phyloP scores from a whole-genome alignment of 2,797 vertebrate genomes.

The Leptatherina wallacei region DNA sequence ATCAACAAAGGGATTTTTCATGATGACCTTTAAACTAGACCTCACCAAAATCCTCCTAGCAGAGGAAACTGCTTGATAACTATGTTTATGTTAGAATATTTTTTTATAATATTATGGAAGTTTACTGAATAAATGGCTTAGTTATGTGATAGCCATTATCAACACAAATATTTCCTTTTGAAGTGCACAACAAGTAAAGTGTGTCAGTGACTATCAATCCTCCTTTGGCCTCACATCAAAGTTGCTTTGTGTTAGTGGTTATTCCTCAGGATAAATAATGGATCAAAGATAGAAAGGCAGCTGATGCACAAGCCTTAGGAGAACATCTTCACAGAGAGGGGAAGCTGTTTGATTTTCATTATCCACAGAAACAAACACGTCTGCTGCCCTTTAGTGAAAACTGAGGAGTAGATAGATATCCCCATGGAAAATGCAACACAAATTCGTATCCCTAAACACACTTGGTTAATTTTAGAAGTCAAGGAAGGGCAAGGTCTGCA shows the following conservation, averaged over 20 bases:
- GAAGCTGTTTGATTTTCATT: constrained; percentile 59
- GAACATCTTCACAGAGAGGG: constrained; percentile 43
- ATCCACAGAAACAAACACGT: constrained; percentile 61
- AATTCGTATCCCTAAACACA: constrained; percentile 10
- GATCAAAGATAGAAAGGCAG: constrained; percentile 68
- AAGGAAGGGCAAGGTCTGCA: constrained; percentile 9
- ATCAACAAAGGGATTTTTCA: constrained; percentile 56
- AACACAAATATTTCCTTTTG: constrained; percentile 55
- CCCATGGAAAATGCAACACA: constrained; percentile 22
- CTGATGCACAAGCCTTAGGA: constrained; percentile 43
- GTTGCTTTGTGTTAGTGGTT: constrained; percentile 56
- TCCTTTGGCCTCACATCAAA: constrained; percentile 70
- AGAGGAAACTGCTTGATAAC: constrained; percentile 24
- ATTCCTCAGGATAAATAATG: constrained; percentile 73
- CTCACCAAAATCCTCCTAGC: constrained; percentile 9
- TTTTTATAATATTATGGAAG: neutral
- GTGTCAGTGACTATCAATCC: constrained; percentile 64
- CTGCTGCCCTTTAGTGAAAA: constrained; percentile 45
- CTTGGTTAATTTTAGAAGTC: constrained; percentile 7
- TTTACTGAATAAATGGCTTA: constrained; percentile 35
- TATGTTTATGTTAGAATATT: neutral
- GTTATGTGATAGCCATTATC: constrained; percentile 36
- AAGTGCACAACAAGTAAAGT: constrained; percentile 60
- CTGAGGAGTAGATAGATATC: constrained; percentile 33
- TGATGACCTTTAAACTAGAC: constrained; percentile 58